phyloP scores from a whole-genome alignment of 2,113 vertebrate genomes.

The Thamnophis sirtalis region DNA sequence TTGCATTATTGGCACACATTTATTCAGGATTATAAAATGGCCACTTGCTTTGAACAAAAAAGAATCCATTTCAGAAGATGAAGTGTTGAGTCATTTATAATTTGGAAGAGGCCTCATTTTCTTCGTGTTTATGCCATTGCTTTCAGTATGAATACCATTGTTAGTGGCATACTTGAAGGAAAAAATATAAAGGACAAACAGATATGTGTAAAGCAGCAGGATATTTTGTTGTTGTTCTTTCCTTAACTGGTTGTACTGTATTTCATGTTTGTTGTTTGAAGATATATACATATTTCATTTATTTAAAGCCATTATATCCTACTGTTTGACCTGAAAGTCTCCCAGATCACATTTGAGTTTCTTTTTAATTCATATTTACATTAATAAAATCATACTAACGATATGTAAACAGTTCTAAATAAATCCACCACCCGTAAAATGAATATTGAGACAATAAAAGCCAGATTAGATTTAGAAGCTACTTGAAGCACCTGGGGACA shows the following conservation, averaged over 20 bases:
- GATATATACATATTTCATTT: neutral
- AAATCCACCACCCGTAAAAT: neutral
- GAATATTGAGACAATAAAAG: neutral
- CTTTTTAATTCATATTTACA: neutral
- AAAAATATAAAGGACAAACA: neutral
- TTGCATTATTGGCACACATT: neutral
- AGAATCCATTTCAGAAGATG: neutral
- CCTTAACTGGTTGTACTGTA: neutral
- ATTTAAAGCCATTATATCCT: neutral
- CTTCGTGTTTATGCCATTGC: neutral
- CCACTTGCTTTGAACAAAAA: neutral
- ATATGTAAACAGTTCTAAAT: neutral
- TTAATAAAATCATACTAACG: neutral
- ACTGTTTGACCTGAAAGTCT: neutral
- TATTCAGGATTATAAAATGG: neutral
- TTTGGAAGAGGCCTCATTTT: neutral
- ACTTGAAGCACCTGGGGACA: neutral
- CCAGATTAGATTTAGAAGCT: neutral
- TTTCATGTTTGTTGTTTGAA: neutral
- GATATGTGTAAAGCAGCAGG: neutral
- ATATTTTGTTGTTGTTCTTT: neutral
- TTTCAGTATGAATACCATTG: neutral
- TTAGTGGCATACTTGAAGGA: neutral
- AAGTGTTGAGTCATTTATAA: neutral
- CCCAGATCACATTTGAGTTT: neutral